Evolutionary conservation across 2,113 vertebrate species (phyloP).

Genomic region (Macrotis lagotis): DNA sequence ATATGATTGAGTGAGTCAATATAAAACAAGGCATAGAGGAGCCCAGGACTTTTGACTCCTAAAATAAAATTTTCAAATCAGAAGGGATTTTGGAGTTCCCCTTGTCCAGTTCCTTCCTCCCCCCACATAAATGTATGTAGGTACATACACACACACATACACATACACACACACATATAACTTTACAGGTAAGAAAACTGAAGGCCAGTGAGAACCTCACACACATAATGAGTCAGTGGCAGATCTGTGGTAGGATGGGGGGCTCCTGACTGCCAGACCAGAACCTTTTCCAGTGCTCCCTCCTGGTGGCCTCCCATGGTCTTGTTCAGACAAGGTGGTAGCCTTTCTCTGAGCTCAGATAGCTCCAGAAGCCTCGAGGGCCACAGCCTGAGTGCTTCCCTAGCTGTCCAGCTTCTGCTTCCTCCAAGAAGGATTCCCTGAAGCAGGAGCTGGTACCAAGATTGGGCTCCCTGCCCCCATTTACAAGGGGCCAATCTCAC

Average conservation of each 20-base stretch:
- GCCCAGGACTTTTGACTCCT: neutral
- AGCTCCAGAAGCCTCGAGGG: neutral
- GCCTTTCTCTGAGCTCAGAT: constrained; percentile 32
- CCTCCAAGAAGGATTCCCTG: constrained; percentile 40
- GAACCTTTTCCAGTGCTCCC: constrained; percentile 19
- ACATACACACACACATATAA: neutral
- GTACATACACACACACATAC: too few relatives aligned
- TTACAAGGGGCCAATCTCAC: constrained; percentile 62
- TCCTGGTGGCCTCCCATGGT: neutral
- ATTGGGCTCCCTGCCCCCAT: constrained; percentile 29
- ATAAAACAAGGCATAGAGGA: neutral
- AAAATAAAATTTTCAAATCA: neutral
- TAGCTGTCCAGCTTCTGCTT: constrained; percentile 49
- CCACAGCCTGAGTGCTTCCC: constrained; percentile 21
- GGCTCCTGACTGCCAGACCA: neutral
- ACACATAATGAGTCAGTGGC: neutral
- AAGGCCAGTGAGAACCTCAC: neutral
- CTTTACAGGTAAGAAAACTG: constrained; percentile 17
- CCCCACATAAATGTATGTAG: neutral
- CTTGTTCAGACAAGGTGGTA: neutral
- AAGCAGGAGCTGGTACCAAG: constrained; percentile 46
- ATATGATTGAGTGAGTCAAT: neutral
- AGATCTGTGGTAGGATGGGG: neutral
- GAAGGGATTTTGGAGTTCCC: neutral
- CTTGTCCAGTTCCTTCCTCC: neutral